Conservation (phyloP, 2,113 vertebrate genomes). For the Paramisgurnus dabryanus region DNA sequence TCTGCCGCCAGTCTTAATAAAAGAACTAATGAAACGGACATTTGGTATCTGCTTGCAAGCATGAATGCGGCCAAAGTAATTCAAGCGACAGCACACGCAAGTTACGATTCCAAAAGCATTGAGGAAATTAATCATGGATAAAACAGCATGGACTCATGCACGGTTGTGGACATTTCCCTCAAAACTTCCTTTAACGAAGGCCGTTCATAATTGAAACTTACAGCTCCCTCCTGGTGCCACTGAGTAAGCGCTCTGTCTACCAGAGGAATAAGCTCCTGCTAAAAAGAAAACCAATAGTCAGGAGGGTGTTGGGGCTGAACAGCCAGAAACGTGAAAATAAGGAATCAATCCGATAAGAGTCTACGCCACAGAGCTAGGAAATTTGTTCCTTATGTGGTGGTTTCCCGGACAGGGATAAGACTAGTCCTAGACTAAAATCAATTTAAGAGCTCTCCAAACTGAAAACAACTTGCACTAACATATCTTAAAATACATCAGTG, state of each 20-base stretch:
- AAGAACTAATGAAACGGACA: background rate
- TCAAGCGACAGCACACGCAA: background rate
- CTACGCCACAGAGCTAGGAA: background rate
- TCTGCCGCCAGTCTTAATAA: background rate
- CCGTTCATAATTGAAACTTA: conserved; percentile 63
- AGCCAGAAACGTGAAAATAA: background rate
- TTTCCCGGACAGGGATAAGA: too few species aligned
- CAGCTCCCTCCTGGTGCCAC: conserved; percentile 76
- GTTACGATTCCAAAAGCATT: background rate
- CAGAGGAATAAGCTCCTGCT: conserved; percentile 79
- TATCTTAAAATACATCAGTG: too few species aligned
- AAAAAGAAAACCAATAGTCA: background rate
- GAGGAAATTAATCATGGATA: background rate
- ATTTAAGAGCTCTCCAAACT: too few species aligned
- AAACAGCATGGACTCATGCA: background rate
- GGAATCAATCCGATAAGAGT: background rate
- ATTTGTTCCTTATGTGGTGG: too few species aligned
- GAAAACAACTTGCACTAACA: too few species aligned
- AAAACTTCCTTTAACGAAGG: background rate
- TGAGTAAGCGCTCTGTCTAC: conserved; percentile 79
- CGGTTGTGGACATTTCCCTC: too few species aligned
- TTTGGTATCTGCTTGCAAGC: background rate
- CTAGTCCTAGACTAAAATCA: too few species aligned
- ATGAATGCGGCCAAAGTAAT: background rate
- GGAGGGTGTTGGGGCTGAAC: background rate